Base-by-base conservation (phyloP, 2,888 invertebrate genomes). In the Leptopilina syphax region DNA sequence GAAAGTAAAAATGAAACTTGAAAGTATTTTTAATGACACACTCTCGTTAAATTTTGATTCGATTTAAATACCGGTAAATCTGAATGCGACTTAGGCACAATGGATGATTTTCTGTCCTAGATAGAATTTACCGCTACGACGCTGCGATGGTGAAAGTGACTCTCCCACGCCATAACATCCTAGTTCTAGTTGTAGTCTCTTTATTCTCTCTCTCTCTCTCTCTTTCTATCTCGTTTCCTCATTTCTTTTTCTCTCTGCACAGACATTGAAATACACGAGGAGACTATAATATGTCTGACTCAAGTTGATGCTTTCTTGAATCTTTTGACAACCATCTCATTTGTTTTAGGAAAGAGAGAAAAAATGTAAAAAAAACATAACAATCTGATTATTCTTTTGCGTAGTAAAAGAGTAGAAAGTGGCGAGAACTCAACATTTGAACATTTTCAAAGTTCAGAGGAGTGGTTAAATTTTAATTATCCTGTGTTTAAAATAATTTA, bases 101-200 rank as follows among this genome's bases (percentile, higher is more conserved):
- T n/a, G 57, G 73, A 70, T 70, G 77, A 76, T 82, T 83, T 80
- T 80, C 80, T 81, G 81, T 81, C 83, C 79, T 57, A 68, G 63
- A 68, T 78, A 60, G 66, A 80, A 83, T 84, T 84, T 82, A 80
- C 81, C 81, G 82, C 82, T 80, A 82, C 44, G 76, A 80, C 57
- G 76, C 27, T 65, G 60, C 47, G 81, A 82, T 77, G 82, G 84
- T 84, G 84, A 84, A 84, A 84, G 84, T 84, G 84, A 84, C 82
- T 83, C 84, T 84, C 84, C 84, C 84, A 84, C 84, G 84, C 83
- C 80, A 80, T 82, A 78, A 79, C 83, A 81, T 83, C 83, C 80
- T 41, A 76, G 81, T 80, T 79, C 82, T 80, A 76, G 80, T 76
- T 79, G 81, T 79, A 76, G 81, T 70, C 83, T 78, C 81, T 82